A percentile compares a stretch with the other conserved stretches of the same genome.
Conservation (phyloP, 2,113 vertebrate species). For the Forbesichthys agassizii region DNA sequence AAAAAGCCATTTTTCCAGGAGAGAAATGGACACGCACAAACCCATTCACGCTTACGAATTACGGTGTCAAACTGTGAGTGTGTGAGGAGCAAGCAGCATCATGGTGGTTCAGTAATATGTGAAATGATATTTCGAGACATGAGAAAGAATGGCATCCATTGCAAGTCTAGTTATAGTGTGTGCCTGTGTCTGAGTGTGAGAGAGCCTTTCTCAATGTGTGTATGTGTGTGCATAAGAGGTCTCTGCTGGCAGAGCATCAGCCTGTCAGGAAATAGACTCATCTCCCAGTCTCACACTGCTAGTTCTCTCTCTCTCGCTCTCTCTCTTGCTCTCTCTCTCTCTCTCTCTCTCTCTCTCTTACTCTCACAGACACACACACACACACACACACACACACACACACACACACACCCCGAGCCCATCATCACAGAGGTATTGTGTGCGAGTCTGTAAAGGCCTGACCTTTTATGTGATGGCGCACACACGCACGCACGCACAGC, state of each 20-base stretch:
- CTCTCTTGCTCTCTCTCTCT: slow-evolving; percentile 6
- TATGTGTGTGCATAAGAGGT: background rate
- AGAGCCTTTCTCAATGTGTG: background rate
- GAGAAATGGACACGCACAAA: background rate
- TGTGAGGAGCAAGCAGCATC: background rate
- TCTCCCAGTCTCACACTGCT: slow-evolving; percentile 42
- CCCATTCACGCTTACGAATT: no score
- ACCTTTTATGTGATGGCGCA: background rate
- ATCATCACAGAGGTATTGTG: background rate
- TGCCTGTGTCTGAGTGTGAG: background rate
- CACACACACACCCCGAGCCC: background rate
- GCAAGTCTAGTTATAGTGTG: background rate
- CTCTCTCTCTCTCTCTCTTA: no score
- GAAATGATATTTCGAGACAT: slow-evolving; percentile 24
- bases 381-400: slow-evolving; percentile 1
- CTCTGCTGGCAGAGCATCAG: slow-evolving; percentile 32
- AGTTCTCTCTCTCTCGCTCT: slow-evolving; percentile 18
- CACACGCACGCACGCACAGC: background rate
- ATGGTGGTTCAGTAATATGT: slow-evolving; percentile 23
- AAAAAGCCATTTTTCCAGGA: no score
- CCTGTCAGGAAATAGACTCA: slow-evolving; percentile 43
- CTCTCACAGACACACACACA: background rate
- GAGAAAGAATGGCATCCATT: slow-evolving; percentile 1
- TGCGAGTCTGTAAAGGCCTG: background rate
- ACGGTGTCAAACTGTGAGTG: background rate